Conservation (phyloP, 2,113 vertebrate species). For the Entosphenus tridentatus region DNA sequence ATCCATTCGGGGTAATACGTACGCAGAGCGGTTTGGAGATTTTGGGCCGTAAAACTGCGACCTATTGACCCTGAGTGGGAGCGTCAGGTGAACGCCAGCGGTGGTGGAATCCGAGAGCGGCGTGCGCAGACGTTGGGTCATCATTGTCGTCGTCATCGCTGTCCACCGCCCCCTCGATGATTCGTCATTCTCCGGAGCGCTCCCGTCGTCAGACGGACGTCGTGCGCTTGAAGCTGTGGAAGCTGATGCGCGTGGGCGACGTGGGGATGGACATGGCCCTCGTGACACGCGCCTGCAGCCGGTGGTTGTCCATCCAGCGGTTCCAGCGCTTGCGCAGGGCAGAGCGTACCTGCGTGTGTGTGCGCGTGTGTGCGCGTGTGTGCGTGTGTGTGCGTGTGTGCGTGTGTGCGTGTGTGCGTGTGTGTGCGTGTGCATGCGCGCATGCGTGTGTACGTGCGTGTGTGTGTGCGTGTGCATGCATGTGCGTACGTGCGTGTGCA, state of each 20-base stretch:
- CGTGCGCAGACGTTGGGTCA: no score
- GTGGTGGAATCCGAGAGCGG: no score
- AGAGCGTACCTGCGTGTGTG: background rate
- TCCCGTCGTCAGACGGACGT: slow-evolving; percentile 17
- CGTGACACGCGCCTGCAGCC: slow-evolving; percentile 47
- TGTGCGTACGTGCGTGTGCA: background rate
- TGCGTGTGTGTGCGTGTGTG: background rate
- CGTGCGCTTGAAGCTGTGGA: slow-evolving; percentile 94
- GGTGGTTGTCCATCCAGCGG: slow-evolving; percentile 83
- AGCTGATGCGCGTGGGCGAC: slow-evolving; percentile 72
- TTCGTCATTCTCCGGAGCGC: no score
- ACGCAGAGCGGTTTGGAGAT: no score
- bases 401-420: background rate
- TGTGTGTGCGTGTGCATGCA: background rate
- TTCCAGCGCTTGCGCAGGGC: slow-evolving; percentile 53
- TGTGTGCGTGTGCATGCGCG: background rate
- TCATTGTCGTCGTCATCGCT: no score
- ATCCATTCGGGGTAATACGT: no score
- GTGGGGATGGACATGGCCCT: slow-evolving; percentile 93
- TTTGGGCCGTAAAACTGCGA: no score
- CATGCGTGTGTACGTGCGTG: background rate
- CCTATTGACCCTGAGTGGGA: no score
- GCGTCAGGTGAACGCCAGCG: no score
- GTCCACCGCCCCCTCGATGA: no score
- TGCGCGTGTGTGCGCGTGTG: background rate